Conservation (phyloP, 2,797 vertebrate genomes). For the Ficedula albicollis region DNA sequence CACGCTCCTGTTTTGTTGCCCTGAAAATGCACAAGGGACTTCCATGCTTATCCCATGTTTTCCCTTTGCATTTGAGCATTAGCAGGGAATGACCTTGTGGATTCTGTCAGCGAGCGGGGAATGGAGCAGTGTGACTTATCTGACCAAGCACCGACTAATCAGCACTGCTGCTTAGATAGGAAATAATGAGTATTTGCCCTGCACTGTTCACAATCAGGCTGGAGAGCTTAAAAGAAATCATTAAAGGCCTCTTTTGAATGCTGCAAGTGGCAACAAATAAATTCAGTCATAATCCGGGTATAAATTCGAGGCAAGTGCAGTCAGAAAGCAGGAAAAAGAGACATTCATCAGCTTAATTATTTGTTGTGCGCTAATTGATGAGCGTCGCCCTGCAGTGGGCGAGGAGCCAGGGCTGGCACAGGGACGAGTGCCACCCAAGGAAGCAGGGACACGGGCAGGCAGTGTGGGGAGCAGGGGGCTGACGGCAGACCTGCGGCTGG, state of each 20-base stretch:
- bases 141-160: conserved; percentile 37
- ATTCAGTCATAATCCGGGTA: conserved; percentile 31
- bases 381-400: neutral
- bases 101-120: neutral
- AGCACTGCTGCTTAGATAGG: conserved; percentile 34
- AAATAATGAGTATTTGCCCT: conserved; percentile 55
- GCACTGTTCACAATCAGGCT: neutral
- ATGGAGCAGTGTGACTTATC: conserved; percentile 42
- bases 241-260: conserved; percentile 42
- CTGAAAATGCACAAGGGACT: neutral
- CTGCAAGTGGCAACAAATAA: neutral
- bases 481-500: neutral
- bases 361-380: conserved; percentile 30
- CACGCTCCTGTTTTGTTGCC: neutral
- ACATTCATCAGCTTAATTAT: conserved; percentile 47
- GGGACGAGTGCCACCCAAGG: neutral
- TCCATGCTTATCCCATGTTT: neutral
- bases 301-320: conserved; percentile 19
- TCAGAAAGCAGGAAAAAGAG: neutral
- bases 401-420: neutral
- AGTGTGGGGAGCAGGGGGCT: neutral
- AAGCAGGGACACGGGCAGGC: neutral
- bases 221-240: conserved; percentile 60
- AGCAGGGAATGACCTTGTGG: conserved; percentile 42
- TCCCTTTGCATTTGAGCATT: neutral